Conservation (phyloP, 2,797 vertebrate species). For the Acropternis orthonyx region DNA sequence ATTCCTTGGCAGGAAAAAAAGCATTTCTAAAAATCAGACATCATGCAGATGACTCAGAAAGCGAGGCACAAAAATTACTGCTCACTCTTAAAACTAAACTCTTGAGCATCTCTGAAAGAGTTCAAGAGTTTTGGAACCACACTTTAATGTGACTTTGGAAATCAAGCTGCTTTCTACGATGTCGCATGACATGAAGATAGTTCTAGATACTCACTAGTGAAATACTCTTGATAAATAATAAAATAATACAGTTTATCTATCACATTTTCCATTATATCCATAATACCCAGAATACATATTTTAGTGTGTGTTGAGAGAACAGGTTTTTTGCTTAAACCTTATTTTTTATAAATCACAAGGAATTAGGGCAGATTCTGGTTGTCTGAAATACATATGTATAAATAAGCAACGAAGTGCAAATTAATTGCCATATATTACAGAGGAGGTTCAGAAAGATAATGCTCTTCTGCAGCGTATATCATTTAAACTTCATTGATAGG, state of each 20-base stretch:
- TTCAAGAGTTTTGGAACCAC: not conserved
- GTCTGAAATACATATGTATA: not conserved
- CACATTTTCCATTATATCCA: not conserved
- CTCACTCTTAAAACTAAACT: not conserved
- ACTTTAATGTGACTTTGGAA: not conserved
- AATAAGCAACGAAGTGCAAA: not conserved
- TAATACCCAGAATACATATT: not conserved
- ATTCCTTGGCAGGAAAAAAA: not conserved
- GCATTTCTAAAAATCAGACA: fast-evolving
- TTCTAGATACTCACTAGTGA: not conserved
- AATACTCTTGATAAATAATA: not conserved
- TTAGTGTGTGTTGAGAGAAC: not conserved
- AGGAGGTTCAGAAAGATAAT: not conserved
- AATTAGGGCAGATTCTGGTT: not conserved
- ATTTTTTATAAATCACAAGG: not conserved
- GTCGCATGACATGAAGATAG: not conserved
- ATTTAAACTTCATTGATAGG: not conserved
- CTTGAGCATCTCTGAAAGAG: not conserved
- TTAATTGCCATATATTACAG: not conserved
- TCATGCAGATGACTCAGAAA: not conserved
- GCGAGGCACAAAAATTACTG: not conserved
- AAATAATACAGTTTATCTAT: not conserved
- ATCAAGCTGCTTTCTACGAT: not conserved
- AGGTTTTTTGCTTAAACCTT: not conserved
- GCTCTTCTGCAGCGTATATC: not conserved